Evolutionary conservation across 2,113 vertebrate species (phyloP).

Genomic region (Ciconia stormi): DNA sequence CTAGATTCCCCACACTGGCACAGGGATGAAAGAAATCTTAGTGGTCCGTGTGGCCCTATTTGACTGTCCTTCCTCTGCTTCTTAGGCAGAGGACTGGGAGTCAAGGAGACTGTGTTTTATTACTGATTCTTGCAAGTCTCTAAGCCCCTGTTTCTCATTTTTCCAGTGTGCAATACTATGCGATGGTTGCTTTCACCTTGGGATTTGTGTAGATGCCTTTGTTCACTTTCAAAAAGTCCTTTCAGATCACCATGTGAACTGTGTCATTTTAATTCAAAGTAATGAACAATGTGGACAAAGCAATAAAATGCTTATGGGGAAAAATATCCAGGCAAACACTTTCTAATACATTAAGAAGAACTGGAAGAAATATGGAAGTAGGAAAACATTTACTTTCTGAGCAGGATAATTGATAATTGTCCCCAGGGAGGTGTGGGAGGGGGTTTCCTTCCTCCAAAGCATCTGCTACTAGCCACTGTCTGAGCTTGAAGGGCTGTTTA

Average conservation of each 20-base stretch:
- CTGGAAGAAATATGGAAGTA: not conserved
- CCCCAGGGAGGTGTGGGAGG: slow-evolving; percentile 1
- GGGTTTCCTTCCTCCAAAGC: slow-evolving; percentile 30
- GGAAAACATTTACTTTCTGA: slow-evolving; percentile 19
- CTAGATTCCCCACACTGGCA: not conserved
- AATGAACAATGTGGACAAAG: not conserved
- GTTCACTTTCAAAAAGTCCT: slow-evolving; percentile 14
- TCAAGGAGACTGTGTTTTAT: not conserved
- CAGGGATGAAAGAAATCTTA: not conserved
- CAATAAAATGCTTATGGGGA: not conserved
- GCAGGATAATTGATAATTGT: slow-evolving; percentile 44
- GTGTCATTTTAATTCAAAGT: not conserved
- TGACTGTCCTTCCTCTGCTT: not conserved
- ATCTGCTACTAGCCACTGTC: slow-evolving; percentile 38
- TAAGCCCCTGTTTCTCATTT: not conserved
- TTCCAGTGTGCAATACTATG: not conserved
- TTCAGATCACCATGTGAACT: not conserved
- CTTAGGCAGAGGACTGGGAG: not conserved
- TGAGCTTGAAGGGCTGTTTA: slow-evolving; percentile 23
- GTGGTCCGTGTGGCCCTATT: not conserved
- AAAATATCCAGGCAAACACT: not conserved
- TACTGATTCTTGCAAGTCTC: not conserved
- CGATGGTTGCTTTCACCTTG: not conserved
- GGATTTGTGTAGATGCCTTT: not conserved
- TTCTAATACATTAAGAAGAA: not conserved